Evolutionary conservation across 2,888 invertebrate genomes (phyloP).

Genomic region (Scaptomyza parva): DNA sequence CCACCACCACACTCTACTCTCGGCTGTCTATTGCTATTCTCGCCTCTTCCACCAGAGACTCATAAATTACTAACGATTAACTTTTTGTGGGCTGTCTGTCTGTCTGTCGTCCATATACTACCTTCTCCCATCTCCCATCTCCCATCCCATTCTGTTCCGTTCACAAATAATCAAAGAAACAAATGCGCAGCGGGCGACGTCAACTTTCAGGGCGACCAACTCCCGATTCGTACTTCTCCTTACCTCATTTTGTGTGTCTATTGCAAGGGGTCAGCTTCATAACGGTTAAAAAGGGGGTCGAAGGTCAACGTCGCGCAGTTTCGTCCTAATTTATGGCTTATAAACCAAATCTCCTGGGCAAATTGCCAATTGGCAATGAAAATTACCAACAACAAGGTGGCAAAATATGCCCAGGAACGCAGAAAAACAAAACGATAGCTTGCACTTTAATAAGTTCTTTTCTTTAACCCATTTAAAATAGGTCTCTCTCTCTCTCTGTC

Average conservation of each 20-base stretch:
- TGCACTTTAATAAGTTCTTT: neutral
- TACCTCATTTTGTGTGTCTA: conserved; percentile 1
- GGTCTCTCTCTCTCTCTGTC: no score
- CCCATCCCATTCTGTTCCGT: conserved; percentile 5
- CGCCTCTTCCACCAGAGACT: conserved; percentile 50
- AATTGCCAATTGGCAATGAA: conserved; percentile 38
- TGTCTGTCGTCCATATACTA: conserved; percentile 26
- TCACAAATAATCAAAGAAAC: conserved; percentile 66
- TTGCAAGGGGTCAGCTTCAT: conserved; percentile 50
- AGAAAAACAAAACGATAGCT: neutral
- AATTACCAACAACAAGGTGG: conserved; percentile 19
- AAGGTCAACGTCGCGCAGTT: conserved; percentile 45
- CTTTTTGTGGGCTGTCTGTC: conserved; percentile 61
- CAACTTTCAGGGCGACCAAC: conserved; percentile 11
- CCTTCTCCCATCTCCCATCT: neutral
- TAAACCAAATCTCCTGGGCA: conserved; percentile 45
- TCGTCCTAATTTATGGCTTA: conserved; percentile 52
- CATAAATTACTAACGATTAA: conserved; percentile 80
- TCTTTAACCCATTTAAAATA: no score
- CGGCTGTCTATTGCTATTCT: conserved; percentile 9
- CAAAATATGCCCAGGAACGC: neutral
- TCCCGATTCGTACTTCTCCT: neutral
- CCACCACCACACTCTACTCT: neutral
- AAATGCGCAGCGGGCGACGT: conserved; percentile 54
- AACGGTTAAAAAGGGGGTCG: conserved; percentile 38